Percentiles rank a stretch among this genome's conserved stretches.
phyloP scores from a whole-genome alignment of 2,797 vertebrate genomes.

The Rhinogobio ventralis region DNA sequence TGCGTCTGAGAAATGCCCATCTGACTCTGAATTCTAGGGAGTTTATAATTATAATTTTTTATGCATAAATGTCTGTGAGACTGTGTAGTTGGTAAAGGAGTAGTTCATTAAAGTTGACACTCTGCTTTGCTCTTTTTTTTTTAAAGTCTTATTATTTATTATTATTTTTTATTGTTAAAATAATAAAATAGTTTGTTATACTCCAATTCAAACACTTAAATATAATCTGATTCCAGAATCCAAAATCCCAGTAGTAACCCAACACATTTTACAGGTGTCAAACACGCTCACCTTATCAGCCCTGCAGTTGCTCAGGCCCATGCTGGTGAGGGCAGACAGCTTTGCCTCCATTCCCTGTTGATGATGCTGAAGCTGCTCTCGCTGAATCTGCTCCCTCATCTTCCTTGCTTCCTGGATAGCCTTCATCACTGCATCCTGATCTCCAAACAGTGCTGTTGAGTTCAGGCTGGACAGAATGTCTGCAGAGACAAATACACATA shows the following conservation, averaged over 20 bases:
- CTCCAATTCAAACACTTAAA: background rate
- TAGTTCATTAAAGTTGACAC: no score
- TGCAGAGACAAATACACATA: slow-evolving; percentile 60
- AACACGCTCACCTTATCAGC: slow-evolving; percentile 85
- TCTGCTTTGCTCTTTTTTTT: background rate
- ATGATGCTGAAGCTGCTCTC: slow-evolving; percentile 89
- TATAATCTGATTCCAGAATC: background rate
- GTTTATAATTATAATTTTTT: background rate
- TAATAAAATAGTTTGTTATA: background rate
- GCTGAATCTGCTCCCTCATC: slow-evolving; percentile 97
- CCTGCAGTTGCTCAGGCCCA: slow-evolving; percentile 94
- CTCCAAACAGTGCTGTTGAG: slow-evolving; percentile 94
- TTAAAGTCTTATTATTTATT: no score
- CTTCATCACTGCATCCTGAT: slow-evolving; percentile 99
- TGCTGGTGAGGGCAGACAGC: slow-evolving; percentile 86
- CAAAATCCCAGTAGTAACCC: background rate
- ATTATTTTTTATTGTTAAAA: background rate
- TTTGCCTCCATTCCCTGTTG: slow-evolving; percentile 93
- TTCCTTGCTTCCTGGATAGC: slow-evolving; percentile 97
- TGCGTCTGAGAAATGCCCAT: no score
- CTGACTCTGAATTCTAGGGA: no score
- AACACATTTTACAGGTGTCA: background rate
- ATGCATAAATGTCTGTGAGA: background rate
- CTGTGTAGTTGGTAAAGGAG: background rate
- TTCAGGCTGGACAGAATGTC: slow-evolving; percentile 99